Base-by-base conservation (phyloP, 2,888 invertebrate species). In the Saturnia japonica region DNA sequence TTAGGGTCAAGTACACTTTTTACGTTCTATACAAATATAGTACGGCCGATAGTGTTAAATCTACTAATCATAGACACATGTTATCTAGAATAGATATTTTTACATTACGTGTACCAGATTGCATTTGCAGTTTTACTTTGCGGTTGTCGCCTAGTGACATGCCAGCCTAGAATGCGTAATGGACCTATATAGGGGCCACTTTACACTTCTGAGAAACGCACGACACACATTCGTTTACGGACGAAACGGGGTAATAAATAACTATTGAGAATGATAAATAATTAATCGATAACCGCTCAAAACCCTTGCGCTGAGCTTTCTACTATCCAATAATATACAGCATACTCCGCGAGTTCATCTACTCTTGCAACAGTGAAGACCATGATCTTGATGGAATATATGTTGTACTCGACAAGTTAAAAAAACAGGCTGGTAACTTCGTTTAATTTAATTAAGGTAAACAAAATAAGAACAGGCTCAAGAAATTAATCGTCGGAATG, bases 111-210 rank as follows among this genome's bases (percentile, higher is more conserved):
- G 57, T 60, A 60, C 57, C 57, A 60, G 57, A 25, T 22, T 54
- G 54, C 22, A 60, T 1, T 11, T 28, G 25, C 14, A 25, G 54
- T 11, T 1, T 7, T 28, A 60, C 14, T 7, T 12, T 28, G 64
- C 40, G 9, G 8, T 16, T 28, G 40, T 40, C 6, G 40, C n/a
- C 40, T 22, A 40, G 40, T 40, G 40, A 64, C 64, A 64, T 40
- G 40, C 40, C 64, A 64, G 40, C 40, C 40, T 64, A 64, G 64
- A 64, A 64, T 64, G 64, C n/a, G 64, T n/a, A 64, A 40, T n/a
- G 64, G 40, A 7, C n/a, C 64, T 64, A n/a, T n/a, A 60, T 28
- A 60, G 14, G 57, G 57, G 57, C 57, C 28, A 4, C 57, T 64
- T 19, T 40, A 64, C 19, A 64, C 40, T 40, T 40, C 16, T n/a